Conservation (phyloP, 2,888 invertebrate species). For the Drosophila fulvimacula region DNA sequence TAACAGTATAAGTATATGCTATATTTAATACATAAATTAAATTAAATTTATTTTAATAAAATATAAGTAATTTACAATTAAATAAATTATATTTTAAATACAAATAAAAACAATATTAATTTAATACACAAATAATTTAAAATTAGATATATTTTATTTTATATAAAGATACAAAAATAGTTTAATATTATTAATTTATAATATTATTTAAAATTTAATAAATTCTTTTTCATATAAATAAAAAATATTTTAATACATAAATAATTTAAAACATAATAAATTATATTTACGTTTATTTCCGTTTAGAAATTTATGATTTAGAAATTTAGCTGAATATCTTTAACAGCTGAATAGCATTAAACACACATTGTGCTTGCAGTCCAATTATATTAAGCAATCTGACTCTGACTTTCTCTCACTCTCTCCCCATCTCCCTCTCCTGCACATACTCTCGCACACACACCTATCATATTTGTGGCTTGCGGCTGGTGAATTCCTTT, state of each 20-base stretch:
- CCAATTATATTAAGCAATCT: slow-evolving; percentile 2
- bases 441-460: neutral
- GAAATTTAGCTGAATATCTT: neutral
- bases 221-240: neutral
- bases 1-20: too few relatives aligned
- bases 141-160: too few relatives aligned
- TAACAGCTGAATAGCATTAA: too few relatives aligned
- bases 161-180: too few relatives aligned
- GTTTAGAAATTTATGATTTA: neutral
- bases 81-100: too few relatives aligned
- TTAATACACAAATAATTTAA: too few relatives aligned
- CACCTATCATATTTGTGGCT: slow-evolving; percentile 62
- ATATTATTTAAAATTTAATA: too few relatives aligned
- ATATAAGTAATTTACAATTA: too few relatives aligned
- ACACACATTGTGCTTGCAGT: neutral
- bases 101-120: too few relatives aligned
- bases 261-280: too few relatives aligned
- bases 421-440: neutral
- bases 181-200: too few relatives aligned
- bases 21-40: too few relatives aligned
- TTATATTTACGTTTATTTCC: neutral
- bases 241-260: neutral
- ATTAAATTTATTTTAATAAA: neutral
- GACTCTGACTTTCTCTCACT: neutral
- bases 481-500: slow-evolving; percentile 72